Evolutionary conservation across 2,888 invertebrate species (phyloP).

Genomic region (Zhengitettix transpicula): DNA sequence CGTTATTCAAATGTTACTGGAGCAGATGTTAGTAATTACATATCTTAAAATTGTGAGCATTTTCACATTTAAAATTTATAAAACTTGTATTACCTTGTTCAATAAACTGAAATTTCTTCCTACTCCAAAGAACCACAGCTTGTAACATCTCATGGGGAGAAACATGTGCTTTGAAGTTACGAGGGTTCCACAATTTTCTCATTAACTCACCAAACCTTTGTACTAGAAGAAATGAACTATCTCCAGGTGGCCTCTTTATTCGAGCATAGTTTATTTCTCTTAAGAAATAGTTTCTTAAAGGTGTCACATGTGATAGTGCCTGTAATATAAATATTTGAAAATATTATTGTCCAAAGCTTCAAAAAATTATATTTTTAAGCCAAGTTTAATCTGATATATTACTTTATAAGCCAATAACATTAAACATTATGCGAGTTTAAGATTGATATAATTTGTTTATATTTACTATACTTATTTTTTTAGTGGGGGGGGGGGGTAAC

Average conservation of each 20-base stretch:
- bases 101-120: conserved; percentile 94
- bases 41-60: no score
- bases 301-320: conserved; percentile 89
- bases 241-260: conserved; percentile 85
- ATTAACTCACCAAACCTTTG: conserved; percentile 89
- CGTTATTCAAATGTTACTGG: background rate
- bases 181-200: conserved; percentile 96
- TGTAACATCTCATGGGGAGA: conserved; percentile 99
- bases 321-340: conserved; percentile 27
- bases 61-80: background rate
- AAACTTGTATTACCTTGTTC: conserved; percentile 59
- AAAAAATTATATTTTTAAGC: no score
- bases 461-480: background rate
- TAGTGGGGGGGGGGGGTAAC: no score
- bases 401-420: no score
- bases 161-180: conserved; percentile 98
- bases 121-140: conserved; percentile 91
- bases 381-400: no score
- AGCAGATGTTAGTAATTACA: background rate
- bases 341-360: no score
- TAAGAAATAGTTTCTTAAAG: conserved; percentile 86
- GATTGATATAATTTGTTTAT: no score
- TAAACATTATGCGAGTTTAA: no score
- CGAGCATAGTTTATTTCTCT: conserved; percentile 82
- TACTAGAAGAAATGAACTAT: conserved; percentile 79